Conservation (phyloP, 2,797 vertebrate genomes). For the Acipenser oxyrinchus region DNA sequence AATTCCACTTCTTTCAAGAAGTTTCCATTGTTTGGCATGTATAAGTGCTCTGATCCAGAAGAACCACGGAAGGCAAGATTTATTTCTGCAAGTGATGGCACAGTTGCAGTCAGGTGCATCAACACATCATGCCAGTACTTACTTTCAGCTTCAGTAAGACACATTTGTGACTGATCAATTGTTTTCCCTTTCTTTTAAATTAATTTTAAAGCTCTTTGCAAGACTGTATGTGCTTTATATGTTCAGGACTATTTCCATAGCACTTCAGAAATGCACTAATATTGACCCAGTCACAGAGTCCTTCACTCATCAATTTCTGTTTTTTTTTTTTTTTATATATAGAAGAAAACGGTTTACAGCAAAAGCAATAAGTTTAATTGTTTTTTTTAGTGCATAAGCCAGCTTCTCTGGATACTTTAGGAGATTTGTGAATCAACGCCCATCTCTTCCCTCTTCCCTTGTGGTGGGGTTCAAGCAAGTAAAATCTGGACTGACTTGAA, state of each 20-base stretch:
- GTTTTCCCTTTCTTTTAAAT: conserved; percentile 9
- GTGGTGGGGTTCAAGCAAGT: conserved; percentile 8
- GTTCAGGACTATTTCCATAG: conserved; percentile 13
- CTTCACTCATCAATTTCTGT: conserved; percentile 10
- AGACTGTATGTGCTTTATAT: conserved; percentile 13
- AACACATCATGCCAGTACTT: too few species aligned
- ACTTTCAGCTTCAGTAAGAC: too few species aligned
- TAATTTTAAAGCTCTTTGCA: conserved; percentile 17
- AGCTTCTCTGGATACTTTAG: conserved; percentile 10
- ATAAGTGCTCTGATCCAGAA: too few species aligned
- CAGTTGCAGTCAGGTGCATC: too few species aligned
- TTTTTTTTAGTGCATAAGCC: conserved; percentile 18
- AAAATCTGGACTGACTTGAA: conserved; percentile 13
- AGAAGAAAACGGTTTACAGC: conserved; percentile 16
- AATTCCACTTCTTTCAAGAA: too few species aligned
- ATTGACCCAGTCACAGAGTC: conserved; percentile 12
- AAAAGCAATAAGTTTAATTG: conserved; percentile 16
- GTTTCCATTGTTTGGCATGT: too few species aligned
- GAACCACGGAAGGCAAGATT: too few species aligned
- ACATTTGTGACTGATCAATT: too few species aligned
- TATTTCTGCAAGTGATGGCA: too few species aligned
- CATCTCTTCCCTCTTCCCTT: conserved; percentile 12
- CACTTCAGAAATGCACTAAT: conserved; percentile 15
- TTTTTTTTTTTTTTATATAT: too few species aligned
- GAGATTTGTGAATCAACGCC: conserved; percentile 8